Base-by-base conservation (phyloP, 2,888 invertebrate genomes). In the Ditula angustiorana region DNA sequence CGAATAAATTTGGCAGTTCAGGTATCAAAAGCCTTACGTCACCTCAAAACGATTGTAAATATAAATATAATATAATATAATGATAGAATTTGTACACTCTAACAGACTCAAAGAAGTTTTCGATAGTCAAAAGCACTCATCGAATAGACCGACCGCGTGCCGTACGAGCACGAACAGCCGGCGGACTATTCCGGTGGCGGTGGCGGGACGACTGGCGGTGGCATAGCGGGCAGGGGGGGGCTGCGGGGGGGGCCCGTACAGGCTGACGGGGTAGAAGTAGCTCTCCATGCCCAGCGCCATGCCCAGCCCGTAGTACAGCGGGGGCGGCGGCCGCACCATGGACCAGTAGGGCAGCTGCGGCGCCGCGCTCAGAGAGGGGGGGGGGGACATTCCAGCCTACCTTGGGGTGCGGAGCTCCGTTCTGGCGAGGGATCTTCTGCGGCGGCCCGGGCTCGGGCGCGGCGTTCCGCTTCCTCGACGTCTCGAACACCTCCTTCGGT, bases 401-500 rank as follows among this genome's bases (percentile, higher is more conserved):
- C 92, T 92, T 92, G 13, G 74, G 83, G 69, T 82, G 86, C 52
- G 85, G 84, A 37, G 85, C 79, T 76, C 89, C 89, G 79, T 89
- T 87, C 74, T 88, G 90, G 5, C 88, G 80, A 69, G 83, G 75
- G 70, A 89, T 70, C 79, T 92, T 90, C 71, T 79, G 77, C 16
- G 88, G 84, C 21, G 85, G 86, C 1, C 80, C 85, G 0, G 71
- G 63, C 4, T 78, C 81, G 59, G 78, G 67, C 61, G 74, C 65
- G 67, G 87, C 81, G 24, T 85, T 81, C 58, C 88, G 75, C 69
- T 86, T 87, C 44, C 86, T 75, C 5, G 92, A 94, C 46, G 90
- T 93, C 69, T 95, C 95, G 50, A 96, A 92, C 63, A 95, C 94
- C 69, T 96, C 96, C 77, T 96, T 96, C 24, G 96, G 95, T 71